phyloP scores from a whole-genome alignment of 2,888 invertebrate genomes.

The Copidosoma aretas region DNA sequence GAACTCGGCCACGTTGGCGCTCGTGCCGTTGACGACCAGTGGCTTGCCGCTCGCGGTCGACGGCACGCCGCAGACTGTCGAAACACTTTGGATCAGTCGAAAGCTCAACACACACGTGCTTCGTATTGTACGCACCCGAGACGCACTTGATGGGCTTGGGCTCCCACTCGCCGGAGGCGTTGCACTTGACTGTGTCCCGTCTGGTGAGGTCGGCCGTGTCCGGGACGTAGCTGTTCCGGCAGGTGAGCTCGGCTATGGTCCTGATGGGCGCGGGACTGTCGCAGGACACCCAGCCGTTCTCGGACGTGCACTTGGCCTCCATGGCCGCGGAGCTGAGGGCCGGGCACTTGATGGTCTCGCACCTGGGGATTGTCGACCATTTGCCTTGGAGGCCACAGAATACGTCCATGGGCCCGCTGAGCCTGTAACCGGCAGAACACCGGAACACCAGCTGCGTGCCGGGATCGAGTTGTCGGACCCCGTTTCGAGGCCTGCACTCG shows the following conservation, averaged over 20 bases:
- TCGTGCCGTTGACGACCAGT: slow-evolving; percentile 52
- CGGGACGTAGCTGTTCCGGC: slow-evolving; percentile 51
- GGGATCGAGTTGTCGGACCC: slow-evolving; percentile 40
- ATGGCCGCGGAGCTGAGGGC: slow-evolving; percentile 47
- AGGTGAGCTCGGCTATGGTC: slow-evolving; percentile 50
- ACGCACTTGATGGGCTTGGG: slow-evolving; percentile 57
- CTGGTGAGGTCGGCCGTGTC: slow-evolving; percentile 39
- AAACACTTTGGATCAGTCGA: slow-evolving; percentile 15
- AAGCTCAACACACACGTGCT: no score
- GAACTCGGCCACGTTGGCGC: slow-evolving; percentile 53
- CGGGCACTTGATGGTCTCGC: slow-evolving; percentile 53
- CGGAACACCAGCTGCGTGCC: slow-evolving; percentile 53
- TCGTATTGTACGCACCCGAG: slow-evolving; percentile 58
- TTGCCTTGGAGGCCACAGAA: slow-evolving; percentile 49
- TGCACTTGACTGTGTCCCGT: slow-evolving; percentile 50
- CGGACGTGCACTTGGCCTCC: slow-evolving; percentile 15
- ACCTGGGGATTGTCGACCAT: slow-evolving; percentile 52
- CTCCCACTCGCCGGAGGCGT: slow-evolving; percentile 53
- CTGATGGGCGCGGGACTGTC: slow-evolving; percentile 43
- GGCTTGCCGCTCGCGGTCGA: slow-evolving; percentile 42
- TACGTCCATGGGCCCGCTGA: slow-evolving; percentile 45
- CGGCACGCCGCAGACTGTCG: slow-evolving; percentile 57
- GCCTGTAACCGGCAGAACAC: slow-evolving; percentile 51
- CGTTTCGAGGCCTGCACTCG: slow-evolving; percentile 45
- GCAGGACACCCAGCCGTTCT: slow-evolving; percentile 47